Conservation (phyloP, 2,113 vertebrate species). For the Pelusios castaneus region DNA sequence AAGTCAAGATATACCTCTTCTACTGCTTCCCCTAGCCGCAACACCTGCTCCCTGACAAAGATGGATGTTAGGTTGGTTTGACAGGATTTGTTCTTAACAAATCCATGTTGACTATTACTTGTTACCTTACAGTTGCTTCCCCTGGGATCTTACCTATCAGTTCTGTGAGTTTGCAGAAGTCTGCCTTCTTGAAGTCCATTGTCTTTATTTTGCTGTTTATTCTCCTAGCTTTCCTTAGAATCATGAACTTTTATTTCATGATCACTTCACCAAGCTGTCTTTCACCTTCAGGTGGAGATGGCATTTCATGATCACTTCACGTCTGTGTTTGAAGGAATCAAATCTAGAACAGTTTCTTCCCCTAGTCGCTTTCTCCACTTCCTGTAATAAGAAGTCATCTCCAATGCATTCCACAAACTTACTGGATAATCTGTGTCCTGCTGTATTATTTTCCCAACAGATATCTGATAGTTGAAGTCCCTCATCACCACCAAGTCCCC, state of each 20-base stretch:
- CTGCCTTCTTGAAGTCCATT: neutral
- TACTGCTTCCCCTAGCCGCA: neutral
- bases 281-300: neutral
- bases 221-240: neutral
- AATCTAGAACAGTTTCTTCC: neutral
- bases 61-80: neutral
- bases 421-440: neutral
- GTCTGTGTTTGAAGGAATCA: no score
- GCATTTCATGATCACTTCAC: neutral
- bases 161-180: neutral
- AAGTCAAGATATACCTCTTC: neutral
- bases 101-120: neutral
- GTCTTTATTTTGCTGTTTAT: neutral
- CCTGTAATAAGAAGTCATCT: neutral
- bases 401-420: neutral
- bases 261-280: neutral
- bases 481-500: neutral
- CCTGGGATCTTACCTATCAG: neutral
- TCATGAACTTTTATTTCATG: neutral
- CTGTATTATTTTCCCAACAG: neutral
- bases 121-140: neutral
- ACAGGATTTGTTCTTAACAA: neutral
- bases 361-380: neutral
- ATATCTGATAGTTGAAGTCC: neutral
- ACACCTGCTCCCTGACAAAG: neutral